These are phyloP conservation scores for Nipponia nippon DNA, from an alignment of 2,113 vertebrate species.

Conservation along the genomic window DNA sequence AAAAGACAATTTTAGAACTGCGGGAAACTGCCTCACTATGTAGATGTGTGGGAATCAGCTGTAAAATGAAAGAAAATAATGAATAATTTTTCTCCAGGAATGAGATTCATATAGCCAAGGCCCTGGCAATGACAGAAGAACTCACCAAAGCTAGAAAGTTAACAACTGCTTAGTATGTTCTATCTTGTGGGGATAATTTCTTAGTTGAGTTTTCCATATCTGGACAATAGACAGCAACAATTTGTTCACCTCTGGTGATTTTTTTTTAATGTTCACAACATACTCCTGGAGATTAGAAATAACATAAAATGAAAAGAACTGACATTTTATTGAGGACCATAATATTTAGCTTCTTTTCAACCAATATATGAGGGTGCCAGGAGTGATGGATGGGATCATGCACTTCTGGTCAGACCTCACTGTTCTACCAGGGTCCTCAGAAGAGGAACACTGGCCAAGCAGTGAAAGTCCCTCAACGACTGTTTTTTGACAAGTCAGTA, in stretches of 20 bases:
- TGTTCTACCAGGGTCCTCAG: background rate
- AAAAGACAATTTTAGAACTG: constrained; percentile 4
- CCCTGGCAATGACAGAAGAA: background rate
- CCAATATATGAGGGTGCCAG: background rate
- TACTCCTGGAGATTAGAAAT: constrained; percentile 44
- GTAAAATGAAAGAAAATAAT: constrained; percentile 9
- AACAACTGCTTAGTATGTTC: background rate
- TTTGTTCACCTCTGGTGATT: constrained; percentile 13
- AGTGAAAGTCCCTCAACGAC: background rate
- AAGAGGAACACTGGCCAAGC: background rate
- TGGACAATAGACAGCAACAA: background rate
- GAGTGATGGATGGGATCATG: background rate
- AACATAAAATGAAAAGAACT: constrained; percentile 10
- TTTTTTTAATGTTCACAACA: constrained; percentile 27
- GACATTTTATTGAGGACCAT: background rate
- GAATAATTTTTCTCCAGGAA: background rate
- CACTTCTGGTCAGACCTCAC: background rate
- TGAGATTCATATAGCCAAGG: background rate
- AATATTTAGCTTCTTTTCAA: background rate
- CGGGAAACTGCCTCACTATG: background rate
- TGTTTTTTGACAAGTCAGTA: background rate
- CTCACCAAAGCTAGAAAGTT: background rate
- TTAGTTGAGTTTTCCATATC: background rate
- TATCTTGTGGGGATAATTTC: background rate
- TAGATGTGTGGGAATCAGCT: background rate